Percentiles rank a stretch among this genome's conserved stretches.
Evolutionary conservation across 2,888 invertebrate genomes (phyloP).

Genomic region (Erpobdella octoculata): DNA sequence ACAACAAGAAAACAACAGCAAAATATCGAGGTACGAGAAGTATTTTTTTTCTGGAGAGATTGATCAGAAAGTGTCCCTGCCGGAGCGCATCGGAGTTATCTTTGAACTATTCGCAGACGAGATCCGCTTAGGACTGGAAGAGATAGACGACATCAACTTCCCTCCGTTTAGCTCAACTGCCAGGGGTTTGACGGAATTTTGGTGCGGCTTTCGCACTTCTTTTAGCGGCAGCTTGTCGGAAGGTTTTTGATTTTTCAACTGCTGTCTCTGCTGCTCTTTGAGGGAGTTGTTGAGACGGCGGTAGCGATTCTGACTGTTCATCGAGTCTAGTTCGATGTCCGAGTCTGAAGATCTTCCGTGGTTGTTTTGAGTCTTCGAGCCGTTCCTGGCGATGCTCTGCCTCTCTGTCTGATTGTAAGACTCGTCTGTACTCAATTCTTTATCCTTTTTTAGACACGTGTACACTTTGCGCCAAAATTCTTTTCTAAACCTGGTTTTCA

Average conservation of each 20-base stretch:
- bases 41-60: too few species aligned
- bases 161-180: conserved; percentile 1
- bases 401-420: neutral
- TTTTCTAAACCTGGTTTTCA: conserved; percentile 25
- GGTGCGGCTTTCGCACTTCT: neutral
- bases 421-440: conserved; percentile 5
- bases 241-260: neutral
- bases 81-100: too few species aligned
- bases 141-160: neutral
- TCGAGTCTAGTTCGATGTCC: neutral
- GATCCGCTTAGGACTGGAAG: too few species aligned
- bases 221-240: neutral
- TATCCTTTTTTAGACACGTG: neutral
- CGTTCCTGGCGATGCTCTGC: neutral
- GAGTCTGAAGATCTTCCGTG: conserved; percentile 1
- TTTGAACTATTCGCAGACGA: too few species aligned
- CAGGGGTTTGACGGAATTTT: conserved; percentile 1
- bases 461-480: conserved; percentile 23
- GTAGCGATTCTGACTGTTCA: neutral
- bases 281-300: neutral
- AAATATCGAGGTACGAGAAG: too few species aligned
- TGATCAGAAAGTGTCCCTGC: too few species aligned
- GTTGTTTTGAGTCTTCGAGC: neutral
- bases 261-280: neutral
- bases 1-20: too few species aligned